Conservation (phyloP, 2,113 vertebrate species). For the Formicarius rufipectus region DNA sequence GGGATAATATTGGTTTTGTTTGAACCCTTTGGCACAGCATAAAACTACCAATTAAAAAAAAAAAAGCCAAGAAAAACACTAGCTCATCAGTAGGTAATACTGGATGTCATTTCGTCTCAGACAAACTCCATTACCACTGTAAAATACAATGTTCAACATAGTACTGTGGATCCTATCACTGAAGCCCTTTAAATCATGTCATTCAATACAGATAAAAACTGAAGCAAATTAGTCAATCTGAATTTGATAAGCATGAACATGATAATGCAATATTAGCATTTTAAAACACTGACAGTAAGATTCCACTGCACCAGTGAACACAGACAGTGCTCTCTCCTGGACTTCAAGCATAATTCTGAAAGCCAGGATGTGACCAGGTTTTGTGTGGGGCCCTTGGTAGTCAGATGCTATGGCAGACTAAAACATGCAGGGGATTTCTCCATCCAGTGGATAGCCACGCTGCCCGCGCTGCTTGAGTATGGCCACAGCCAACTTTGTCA, state of each 20-base stretch:
- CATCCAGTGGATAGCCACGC: neutral
- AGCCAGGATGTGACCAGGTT: neutral
- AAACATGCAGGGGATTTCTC: neutral
- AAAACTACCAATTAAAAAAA: neutral
- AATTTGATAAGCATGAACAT: neutral
- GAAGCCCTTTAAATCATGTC: neutral
- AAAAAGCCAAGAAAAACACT: neutral
- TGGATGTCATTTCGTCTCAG: neutral
- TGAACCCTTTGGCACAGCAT: neutral
- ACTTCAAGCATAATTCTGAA: neutral
- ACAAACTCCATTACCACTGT: neutral
- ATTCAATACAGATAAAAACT: neutral
- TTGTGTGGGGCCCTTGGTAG: neutral
- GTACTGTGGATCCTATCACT: neutral
- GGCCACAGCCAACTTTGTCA: accelerated
- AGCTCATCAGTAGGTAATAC: neutral
- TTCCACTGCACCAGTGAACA: neutral
- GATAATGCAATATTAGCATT: neutral
- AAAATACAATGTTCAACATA: neutral
- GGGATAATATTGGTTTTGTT: neutral
- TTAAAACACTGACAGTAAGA: neutral
- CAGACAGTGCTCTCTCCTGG: neutral
- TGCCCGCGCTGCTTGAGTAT: accelerated
- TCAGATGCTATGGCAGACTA: accelerated
- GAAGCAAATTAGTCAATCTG: neutral